These are phyloP conservation scores for Seira sanloemensis DNA, from an alignment of 2,888 invertebrate species.

Conservation along the genomic window DNA sequence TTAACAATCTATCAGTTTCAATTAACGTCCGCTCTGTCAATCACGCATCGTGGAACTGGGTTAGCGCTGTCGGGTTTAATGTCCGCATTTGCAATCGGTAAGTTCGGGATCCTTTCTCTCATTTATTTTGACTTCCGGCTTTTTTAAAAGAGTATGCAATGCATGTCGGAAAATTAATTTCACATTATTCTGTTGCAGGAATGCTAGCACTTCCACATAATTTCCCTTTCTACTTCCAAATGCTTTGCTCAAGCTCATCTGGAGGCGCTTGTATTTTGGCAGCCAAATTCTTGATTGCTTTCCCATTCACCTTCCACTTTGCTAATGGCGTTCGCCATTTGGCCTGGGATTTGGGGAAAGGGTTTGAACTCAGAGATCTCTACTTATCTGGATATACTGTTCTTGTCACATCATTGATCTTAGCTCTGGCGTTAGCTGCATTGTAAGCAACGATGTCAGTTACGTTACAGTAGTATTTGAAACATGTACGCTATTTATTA, in stretches of 20 bases:
- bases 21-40: conserved; percentile 86
- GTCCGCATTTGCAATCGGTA: conserved; percentile 77
- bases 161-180: neutral
- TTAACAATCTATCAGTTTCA: conserved; percentile 88
- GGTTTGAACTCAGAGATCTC: conserved; percentile 75
- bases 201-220: conserved; percentile 77
- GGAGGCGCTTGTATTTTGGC: conserved; percentile 78
- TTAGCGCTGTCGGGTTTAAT: conserved; percentile 77
- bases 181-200: conserved; percentile 71
- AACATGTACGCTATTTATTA: too few relatives aligned
- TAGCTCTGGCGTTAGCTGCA: conserved; percentile 63
- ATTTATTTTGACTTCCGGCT: neutral
- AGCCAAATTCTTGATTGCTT: conserved; percentile 85
- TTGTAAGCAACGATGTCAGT: conserved; percentile 66
- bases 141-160: neutral
- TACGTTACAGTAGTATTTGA: too few relatives aligned
- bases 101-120: conserved; percentile 46
- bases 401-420: conserved; percentile 68
- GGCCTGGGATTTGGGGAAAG: conserved; percentile 78
- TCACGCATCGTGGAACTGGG: conserved; percentile 88
- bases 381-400: conserved; percentile 75
- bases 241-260: conserved; percentile 76
- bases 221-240: conserved; percentile 77
- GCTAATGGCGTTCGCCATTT: conserved; percentile 94
- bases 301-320: conserved; percentile 89